A percentile compares a stretch with the other conserved stretches of the same genome.
Conservation (phyloP, 2,797 vertebrate genomes). For the Tragopan temminckii region DNA sequence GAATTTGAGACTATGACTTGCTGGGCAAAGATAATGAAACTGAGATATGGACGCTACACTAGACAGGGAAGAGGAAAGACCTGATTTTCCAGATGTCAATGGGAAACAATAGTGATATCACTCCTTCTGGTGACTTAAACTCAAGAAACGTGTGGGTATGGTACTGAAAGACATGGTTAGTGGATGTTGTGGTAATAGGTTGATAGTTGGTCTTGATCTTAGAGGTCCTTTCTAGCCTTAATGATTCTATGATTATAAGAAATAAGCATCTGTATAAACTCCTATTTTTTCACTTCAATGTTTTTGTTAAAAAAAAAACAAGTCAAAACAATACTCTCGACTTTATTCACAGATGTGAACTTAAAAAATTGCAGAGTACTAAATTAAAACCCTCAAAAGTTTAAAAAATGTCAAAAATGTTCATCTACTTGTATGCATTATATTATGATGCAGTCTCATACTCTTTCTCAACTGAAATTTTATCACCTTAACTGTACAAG, state of each 20-base stretch:
- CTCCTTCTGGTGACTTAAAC: not conserved
- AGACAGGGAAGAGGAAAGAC: not conserved
- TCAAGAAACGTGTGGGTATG: not conserved
- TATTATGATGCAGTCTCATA: not conserved
- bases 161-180: not conserved
- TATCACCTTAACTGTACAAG: not conserved
- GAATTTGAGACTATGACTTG: not conserved
- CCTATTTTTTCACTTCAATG: not conserved
- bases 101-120: not conserved
- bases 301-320: slow-evolving; percentile 1
- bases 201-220: not conserved
- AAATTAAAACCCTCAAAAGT: not conserved
- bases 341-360: not conserved
- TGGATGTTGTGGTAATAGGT: not conserved
- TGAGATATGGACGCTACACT: not conserved
- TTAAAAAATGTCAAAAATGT: not conserved
- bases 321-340: not conserved
- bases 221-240: not conserved
- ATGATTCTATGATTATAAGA: not conserved
- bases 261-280: not conserved
- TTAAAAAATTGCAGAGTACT: not conserved
- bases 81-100: not conserved
- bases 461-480: not conserved
- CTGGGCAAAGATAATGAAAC: not conserved
- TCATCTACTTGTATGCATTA: not conserved